Conservation (phyloP, 2,888 invertebrate species). For the Mythimna vitellina region DNA sequence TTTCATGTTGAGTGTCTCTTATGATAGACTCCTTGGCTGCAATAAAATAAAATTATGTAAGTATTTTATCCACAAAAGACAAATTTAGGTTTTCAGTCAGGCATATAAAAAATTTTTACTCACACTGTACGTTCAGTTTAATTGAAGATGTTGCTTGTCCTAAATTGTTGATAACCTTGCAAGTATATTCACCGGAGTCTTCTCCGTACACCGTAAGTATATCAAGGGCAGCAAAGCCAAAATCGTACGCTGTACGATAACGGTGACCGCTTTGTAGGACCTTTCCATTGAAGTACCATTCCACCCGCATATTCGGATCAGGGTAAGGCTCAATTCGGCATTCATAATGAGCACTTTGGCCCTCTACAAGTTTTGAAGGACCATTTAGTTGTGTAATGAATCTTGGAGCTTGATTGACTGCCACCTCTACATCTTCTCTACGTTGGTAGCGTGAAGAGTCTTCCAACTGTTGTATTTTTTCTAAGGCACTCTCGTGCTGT, state of each 20-base stretch:
- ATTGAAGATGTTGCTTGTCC: constrained; percentile 96
- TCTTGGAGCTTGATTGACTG: constrained; percentile 95
- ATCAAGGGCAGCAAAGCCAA: constrained; percentile 99
- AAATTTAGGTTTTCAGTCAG: background rate
- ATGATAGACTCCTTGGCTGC: constrained; percentile 95
- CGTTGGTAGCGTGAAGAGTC: constrained; percentile 95
- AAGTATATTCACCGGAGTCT: constrained; percentile 98
- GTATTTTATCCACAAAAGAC: background rate
- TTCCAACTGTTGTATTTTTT: constrained; percentile 96
- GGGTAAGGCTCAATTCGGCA: constrained; percentile 98
- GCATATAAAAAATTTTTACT: constrained; percentile 76
- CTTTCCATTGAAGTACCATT: constrained; percentile 98
- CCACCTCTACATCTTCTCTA: constrained; percentile 95
- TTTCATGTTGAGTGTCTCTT: constrained; percentile 97
- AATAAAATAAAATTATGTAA: constrained; percentile 64
- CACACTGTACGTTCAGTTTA: constrained; percentile 95
- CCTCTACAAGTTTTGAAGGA: constrained; percentile 95
- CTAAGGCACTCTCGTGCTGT: constrained; percentile 96
- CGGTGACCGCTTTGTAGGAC: constrained; percentile 97
- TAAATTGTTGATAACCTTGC: constrained; percentile 95
- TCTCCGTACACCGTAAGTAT: constrained; percentile 98
- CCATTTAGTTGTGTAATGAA: constrained; percentile 97
- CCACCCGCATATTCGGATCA: constrained; percentile 96
- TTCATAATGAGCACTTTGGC: constrained; percentile 97
- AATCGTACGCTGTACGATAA: constrained; percentile 98